Conservation (phyloP, 2,797 vertebrate genomes). For the Hemitrygon akajei region DNA sequence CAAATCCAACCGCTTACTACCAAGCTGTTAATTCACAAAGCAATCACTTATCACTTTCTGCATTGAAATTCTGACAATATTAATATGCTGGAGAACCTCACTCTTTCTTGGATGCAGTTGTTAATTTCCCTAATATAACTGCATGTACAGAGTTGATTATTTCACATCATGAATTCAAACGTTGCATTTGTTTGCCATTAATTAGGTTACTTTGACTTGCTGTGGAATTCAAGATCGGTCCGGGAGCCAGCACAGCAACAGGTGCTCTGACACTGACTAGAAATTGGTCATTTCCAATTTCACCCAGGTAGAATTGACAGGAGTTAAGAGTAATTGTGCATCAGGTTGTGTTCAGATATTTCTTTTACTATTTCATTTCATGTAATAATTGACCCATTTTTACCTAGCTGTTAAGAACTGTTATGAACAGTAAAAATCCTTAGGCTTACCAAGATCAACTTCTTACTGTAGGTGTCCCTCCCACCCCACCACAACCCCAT, state of each 20-base stretch:
- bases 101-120: neutral
- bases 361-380: neutral
- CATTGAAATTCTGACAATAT: neutral
- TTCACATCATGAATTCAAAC: neutral
- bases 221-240: neutral
- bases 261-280: neutral
- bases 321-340: neutral
- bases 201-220: neutral
- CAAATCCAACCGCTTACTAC: neutral
- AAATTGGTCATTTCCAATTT: conserved; percentile 4
- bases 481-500: neutral
- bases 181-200: neutral
- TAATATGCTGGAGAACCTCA: neutral
- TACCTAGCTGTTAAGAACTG: neutral
- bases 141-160: neutral
- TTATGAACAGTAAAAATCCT: neutral
- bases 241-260: neutral
- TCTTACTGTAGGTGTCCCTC: neutral
- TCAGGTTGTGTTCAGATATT: neutral
- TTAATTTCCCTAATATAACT: neutral
- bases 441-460: neutral
- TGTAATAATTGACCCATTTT: neutral
- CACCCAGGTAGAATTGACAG: neutral
- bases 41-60: neutral
- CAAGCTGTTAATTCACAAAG: neutral